Conservation (phyloP, 2,888 invertebrate species). For the Orchestes rusci region DNA sequence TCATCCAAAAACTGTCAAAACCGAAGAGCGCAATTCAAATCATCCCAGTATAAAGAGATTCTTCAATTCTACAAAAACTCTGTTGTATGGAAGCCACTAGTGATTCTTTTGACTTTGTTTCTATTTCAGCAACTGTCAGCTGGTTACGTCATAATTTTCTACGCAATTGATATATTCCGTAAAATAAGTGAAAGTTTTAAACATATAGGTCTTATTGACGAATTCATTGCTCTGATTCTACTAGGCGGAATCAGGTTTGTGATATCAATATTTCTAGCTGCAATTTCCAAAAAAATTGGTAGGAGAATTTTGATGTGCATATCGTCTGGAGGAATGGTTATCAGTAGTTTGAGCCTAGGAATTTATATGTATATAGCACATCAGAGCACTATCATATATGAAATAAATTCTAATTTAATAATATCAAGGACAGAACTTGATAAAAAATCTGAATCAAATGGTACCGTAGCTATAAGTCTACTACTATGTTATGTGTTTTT, state of each 20-base stretch:
- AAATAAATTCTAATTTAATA: not conserved
- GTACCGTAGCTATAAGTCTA: constrained; percentile 44
- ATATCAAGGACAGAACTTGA: constrained; percentile 25
- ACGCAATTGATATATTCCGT: constrained; percentile 50
- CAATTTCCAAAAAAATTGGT: constrained; percentile 46
- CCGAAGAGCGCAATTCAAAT: constrained; percentile 11
- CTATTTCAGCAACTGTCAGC: constrained; percentile 52
- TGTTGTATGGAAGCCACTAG: constrained; percentile 46
- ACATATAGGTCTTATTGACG: constrained; percentile 39
- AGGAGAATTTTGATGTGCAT: constrained; percentile 45
- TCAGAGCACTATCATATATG: not conserved
- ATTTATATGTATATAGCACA: constrained; percentile 31
- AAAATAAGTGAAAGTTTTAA: constrained; percentile 45
- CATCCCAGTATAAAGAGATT: constrained; percentile 28
- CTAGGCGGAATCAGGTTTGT: constrained; percentile 49
- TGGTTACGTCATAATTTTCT: constrained; percentile 52
- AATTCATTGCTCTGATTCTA: constrained; percentile 46
- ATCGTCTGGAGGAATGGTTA: constrained; percentile 50
- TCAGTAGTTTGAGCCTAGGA: constrained; percentile 43
- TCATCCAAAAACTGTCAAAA: not conserved
- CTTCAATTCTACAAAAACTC: constrained; percentile 35
- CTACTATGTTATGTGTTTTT: constrained; percentile 49
- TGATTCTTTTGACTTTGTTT: constrained; percentile 45
- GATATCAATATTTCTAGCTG: constrained; percentile 47
- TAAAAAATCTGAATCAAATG: constrained; percentile 18